A percentile compares a stretch with the other conserved stretches of the same genome.
These are phyloP conservation scores for Nephrotoma flavescens DNA, from an alignment of 2,888 invertebrate genomes.

Conservation along the genomic window DNA sequence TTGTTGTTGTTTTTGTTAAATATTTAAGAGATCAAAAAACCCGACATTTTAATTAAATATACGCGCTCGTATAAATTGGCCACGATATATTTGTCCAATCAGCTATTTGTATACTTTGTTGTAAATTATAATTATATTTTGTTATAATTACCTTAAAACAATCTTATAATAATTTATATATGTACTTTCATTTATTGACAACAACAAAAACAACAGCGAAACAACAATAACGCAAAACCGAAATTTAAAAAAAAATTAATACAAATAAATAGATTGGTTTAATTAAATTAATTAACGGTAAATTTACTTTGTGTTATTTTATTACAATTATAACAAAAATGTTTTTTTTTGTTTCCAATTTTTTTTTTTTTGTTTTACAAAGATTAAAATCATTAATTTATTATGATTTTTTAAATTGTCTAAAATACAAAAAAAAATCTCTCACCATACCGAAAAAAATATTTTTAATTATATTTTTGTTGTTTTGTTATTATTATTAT, in stretches of 20 bases:
- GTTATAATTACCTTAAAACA: neutral
- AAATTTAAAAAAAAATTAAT: neutral
- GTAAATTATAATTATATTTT: neutral
- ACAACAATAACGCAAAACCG: neutral
- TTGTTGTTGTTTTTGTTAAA: neutral
- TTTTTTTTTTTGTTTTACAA: neutral
- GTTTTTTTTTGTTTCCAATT: neutral
- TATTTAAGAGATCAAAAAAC: neutral
- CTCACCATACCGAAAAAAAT: neutral
- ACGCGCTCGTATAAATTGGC: neutral
- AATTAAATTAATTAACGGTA: neutral
- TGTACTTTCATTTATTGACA: neutral
- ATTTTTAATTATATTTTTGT: neutral
- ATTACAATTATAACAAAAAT: neutral
- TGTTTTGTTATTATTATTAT: neutral
- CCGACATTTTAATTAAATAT: neutral
- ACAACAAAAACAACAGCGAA: neutral
- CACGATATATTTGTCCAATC: neutral
- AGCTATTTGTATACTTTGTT: neutral
- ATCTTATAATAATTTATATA: neutral
- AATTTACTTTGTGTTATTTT: neutral
- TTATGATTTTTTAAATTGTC: neutral
- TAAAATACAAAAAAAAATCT: neutral
- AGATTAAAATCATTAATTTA: neutral
- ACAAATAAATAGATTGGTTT: neutral